Conservation (phyloP, 2,888 invertebrate genomes). For the Tortrix viridana region DNA sequence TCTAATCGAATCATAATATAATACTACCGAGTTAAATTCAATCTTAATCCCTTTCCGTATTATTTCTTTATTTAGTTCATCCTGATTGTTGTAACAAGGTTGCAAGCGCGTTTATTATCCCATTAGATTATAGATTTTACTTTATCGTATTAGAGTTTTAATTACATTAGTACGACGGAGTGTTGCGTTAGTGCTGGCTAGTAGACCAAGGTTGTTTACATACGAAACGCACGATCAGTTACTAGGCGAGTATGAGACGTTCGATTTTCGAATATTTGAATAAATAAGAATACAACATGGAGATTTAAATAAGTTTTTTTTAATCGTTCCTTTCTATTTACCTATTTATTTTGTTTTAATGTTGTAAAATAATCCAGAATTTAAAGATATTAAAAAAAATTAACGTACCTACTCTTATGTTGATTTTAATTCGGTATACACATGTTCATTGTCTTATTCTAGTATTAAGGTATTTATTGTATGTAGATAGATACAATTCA, state of each 20-base stretch:
- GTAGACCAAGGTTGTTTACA: conserved; percentile 44
- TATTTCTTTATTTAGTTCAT: background rate
- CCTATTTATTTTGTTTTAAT: no score
- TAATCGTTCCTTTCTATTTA: no score
- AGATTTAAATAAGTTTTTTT: no score
- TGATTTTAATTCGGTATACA: no score
- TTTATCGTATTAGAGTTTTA: conserved; percentile 38
- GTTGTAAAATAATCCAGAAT: no score
- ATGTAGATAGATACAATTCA: background rate
- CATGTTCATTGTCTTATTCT: no score
- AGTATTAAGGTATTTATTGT: no score
- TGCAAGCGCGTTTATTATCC: conserved; percentile 42
- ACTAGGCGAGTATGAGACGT: conserved; percentile 12
- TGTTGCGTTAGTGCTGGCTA: conserved; percentile 38
- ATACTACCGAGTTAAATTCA: background rate
- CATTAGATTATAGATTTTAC: conserved; percentile 44
- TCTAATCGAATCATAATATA: conserved; percentile 19
- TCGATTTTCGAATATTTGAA: background rate
- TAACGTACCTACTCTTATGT: no score
- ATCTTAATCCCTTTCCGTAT: background rate
- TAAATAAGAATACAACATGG: no score
- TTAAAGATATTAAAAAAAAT: no score
- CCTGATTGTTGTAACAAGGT: conserved; percentile 40
- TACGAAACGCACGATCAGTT: conserved; percentile 40
- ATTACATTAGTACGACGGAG: conserved; percentile 35